Evolutionary conservation across 2,888 invertebrate species (phyloP).

Genomic region (Eurytoma adleriae): DNA sequence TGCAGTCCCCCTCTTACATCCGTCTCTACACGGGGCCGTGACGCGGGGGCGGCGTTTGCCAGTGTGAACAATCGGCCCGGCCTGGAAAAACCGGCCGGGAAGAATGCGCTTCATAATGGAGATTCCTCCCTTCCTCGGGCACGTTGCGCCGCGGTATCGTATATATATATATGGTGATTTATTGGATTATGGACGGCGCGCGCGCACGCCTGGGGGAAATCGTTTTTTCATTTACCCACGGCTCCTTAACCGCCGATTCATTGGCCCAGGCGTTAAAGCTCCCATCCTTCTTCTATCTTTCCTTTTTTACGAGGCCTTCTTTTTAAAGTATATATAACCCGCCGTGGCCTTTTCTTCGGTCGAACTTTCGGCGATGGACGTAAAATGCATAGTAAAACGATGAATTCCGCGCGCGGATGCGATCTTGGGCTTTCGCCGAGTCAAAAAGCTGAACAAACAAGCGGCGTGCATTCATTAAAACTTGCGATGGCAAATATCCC

Average conservation of each 20-base stretch:
- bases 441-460: conserved; percentile 9
- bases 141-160: neutral
- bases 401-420: too few species aligned
- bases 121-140: neutral
- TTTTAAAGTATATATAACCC: too few species aligned
- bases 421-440: too few species aligned
- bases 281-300: neutral
- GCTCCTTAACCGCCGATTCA: neutral
- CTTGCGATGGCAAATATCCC: conserved; percentile 38
- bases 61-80: conserved; percentile 34
- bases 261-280: neutral
- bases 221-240: conserved; percentile 37
- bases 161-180: conserved; percentile 30
- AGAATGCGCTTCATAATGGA: conserved; percentile 25
- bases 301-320: too few species aligned
- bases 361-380: too few species aligned
- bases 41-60: conserved; percentile 33
- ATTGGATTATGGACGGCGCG: conserved; percentile 38
- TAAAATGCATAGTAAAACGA: too few species aligned
- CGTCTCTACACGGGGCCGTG: conserved; percentile 3
- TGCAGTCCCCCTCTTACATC: neutral
- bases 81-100: neutral
- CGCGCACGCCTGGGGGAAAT: conserved; percentile 22
- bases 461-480: conserved; percentile 42
- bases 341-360: too few species aligned